A percentile compares a stretch with the other conserved stretches of the same genome.
Conservation (phyloP, 1,140 invertebrate species). For the Drosophila leontia region DNA sequence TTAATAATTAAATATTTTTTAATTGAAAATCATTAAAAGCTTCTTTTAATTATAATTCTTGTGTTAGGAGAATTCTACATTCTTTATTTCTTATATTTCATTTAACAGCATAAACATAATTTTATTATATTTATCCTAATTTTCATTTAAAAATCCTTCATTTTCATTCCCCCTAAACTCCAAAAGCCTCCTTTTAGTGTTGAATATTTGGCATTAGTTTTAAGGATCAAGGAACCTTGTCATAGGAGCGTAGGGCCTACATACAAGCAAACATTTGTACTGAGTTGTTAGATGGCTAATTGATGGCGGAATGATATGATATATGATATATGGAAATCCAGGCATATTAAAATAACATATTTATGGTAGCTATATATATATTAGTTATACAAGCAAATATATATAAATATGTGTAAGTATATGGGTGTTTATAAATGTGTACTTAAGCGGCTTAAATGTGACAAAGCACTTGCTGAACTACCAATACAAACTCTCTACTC, state of each 20-base stretch:
- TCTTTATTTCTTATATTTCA: neutral
- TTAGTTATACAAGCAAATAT: slow-evolving; percentile 69
- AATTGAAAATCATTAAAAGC: neutral
- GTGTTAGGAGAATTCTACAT: no score
- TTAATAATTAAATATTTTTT: neutral
- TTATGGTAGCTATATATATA: slow-evolving; percentile 63
- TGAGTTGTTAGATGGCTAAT: slow-evolving; percentile 57
- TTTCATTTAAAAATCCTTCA: neutral
- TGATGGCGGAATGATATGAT: slow-evolving; percentile 15
- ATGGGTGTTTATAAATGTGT: slow-evolving; percentile 73
- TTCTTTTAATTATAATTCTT: no score
- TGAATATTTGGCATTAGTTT: slow-evolving; percentile 37
- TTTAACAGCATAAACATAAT: neutral
- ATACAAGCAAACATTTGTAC: slow-evolving; percentile 51
- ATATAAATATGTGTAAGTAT: slow-evolving; percentile 36
- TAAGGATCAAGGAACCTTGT: slow-evolving; percentile 1
- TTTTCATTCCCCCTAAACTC: neutral
- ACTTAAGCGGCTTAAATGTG: slow-evolving; percentile 72
- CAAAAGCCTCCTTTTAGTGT: slow-evolving; percentile 19
- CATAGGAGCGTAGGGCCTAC: slow-evolving; percentile 11
- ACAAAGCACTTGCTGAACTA: slow-evolving; percentile 80
- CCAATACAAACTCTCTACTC: slow-evolving; percentile 68
- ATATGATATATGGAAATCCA: slow-evolving; percentile 29
- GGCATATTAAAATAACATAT: slow-evolving; percentile 66
- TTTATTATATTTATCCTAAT: neutral